phyloP scores from a whole-genome alignment of 2,888 invertebrate species.

The Drosophila mimica region DNA sequence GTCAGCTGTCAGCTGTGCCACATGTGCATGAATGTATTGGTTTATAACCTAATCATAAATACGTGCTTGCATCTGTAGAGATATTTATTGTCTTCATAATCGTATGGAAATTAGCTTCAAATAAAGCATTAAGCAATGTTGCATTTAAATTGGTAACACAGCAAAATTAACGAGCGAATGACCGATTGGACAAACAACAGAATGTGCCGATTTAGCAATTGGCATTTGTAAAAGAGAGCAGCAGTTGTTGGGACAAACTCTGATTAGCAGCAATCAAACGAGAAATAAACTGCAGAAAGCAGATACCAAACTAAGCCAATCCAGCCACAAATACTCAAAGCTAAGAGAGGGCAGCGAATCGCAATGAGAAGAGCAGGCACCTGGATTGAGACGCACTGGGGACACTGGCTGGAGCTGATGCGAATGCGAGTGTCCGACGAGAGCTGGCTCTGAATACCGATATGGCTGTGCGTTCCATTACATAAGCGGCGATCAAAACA shows the following conservation, averaged over 20 bases:
- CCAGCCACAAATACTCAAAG: not conserved
- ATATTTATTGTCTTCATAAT: constrained; percentile 12
- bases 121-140: constrained; percentile 38
- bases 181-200: constrained; percentile 35
- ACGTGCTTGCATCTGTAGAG: constrained; percentile 2
- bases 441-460: constrained; percentile 43
- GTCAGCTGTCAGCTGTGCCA: constrained; percentile 32
- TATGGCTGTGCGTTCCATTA: constrained; percentile 58
- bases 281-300: constrained; percentile 37
- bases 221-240: constrained; percentile 26
- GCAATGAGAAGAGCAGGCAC: constrained; percentile 11
- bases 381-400: constrained; percentile 26
- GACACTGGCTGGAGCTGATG: constrained; percentile 36
- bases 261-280: constrained; percentile 33
- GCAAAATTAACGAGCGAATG: constrained; percentile 8
- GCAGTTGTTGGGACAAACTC: constrained; percentile 7
- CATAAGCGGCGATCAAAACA: constrained; percentile 76
- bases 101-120: constrained; percentile 53
- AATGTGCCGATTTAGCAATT: constrained; percentile 63
- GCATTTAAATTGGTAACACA: constrained; percentile 41
- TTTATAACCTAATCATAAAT: constrained; percentile 23
- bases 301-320: not conserved
- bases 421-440: constrained; percentile 38
- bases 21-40: constrained; percentile 20
- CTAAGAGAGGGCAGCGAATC: constrained; percentile 19